Base-by-base conservation (phyloP, 2,797 vertebrate genomes). In the Falco berigora region DNA sequence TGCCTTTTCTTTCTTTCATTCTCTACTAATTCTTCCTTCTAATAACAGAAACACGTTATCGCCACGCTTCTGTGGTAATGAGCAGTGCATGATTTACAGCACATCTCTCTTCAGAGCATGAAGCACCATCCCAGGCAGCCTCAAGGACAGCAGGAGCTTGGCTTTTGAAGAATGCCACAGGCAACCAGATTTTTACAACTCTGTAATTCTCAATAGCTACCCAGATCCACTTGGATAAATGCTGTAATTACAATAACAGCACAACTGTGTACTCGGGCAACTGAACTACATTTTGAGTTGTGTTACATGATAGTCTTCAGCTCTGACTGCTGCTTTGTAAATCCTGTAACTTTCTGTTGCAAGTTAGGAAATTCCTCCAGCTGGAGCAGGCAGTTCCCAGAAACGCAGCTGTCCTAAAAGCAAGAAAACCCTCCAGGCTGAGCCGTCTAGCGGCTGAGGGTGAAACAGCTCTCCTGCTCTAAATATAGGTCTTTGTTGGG, bases 361-460 rank as follows among this genome's bases (percentile, higher is more conserved):
- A 58, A 80, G 69, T 49, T 42, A 14, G 71, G 86, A 73, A 76
- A 76, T 24, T 50, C 46, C 62, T 69, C 12, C 91, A 52, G 85
- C 15, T 1, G 36, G 64, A 61, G 88, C 1, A 0, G 18, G 25
- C 3, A 4, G 15, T 28, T 81, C 82, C 81, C 9, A 0, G 38
- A 18, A 56, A 55, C 4, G 2, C 9, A 24, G 42, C 53, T 34
- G 32, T 32, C n/a, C 40, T 24, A 14, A 23, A 24, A 58, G 58
- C 3, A 3, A 75, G 62, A 15, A 55, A 69, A 52, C 21, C 52
- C 63, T 19, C 58, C 3, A 13, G 40, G 68, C 15, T 24, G 34
- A 68, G 92, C 80, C 42, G 24, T 62, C 90, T 81, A 36, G 88
- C 32, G 86, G 88, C 82, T 52, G 62, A 44, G 47, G 38, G 28